These are phyloP conservation scores for Patiria miniata DNA, from an alignment of 35 echinoderm and acorn worm genomes.

Conservation along the genomic window DNA sequence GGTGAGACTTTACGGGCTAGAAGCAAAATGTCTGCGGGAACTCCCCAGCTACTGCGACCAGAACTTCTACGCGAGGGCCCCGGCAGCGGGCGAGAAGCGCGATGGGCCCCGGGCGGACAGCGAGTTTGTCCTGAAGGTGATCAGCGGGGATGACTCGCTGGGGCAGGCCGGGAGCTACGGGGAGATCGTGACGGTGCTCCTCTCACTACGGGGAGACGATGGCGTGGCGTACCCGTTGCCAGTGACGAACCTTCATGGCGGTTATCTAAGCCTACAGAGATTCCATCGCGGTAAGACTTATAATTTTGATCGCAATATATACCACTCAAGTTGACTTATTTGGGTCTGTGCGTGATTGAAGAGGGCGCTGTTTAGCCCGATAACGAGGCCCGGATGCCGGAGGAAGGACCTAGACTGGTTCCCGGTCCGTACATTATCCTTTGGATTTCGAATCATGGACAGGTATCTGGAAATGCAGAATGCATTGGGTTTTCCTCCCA, in stretches of 20 bases:
- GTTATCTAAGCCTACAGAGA: neutral
- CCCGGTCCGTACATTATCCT: too few species aligned
- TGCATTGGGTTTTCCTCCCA: too few species aligned
- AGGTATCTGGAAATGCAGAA: too few species aligned
- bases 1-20: neutral
- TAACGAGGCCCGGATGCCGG: too few species aligned
- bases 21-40: neutral
- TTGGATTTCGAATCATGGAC: too few species aligned
- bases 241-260: neutral
- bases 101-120: neutral
- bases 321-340: too few species aligned
- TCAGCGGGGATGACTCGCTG: neutral
- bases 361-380: too few species aligned
- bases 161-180: neutral
- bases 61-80: neutral
- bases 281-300: neutral
- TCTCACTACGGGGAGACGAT: neutral
- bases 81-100: neutral
- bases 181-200: neutral
- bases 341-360: too few species aligned
- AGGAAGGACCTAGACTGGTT: too few species aligned
- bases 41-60: constrained; percentile 8
- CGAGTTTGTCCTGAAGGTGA: constrained; percentile 3
- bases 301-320: too few species aligned
- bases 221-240: neutral